Base-by-base conservation (phyloP, 2,113 vertebrate species). In the Muntiacus muntjak region DNA sequence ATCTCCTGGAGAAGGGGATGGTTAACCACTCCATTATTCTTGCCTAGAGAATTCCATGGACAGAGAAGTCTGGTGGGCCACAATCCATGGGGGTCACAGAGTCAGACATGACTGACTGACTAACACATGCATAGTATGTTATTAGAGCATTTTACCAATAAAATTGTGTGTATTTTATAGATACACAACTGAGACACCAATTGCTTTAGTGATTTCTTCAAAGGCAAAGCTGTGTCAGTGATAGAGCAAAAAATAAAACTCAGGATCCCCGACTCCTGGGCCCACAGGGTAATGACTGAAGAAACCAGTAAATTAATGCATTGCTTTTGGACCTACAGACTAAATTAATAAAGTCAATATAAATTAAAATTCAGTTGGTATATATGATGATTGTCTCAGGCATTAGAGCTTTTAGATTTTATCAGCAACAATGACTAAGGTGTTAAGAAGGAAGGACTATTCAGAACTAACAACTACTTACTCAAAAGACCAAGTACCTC, bases 261-360 rank as follows among this genome's bases (percentile, higher is more conserved):
- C 5, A 55, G 25, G 7, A 64, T 81, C 95, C 62, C 43, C 87
- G 50, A 86, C 33, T 92, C 6, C 13, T 92, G 2, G 2, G 45
- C 6, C n/a, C 58, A 85, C 30, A 58, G 47, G 71, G 17, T 95
- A 86, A 82, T 91, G 88, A 82, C 14, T n/a, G 23, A 97, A 90
- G 47, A 83, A 74, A 23, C 19, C 16, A 97, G 11, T 81, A 97
- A 94, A 92, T 82, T 88, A 92, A 57, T 86, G 83, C 30, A 50
- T 79, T 85, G 25, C 23, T 16, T 91, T 97, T 94, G 71, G 4
- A 91, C 4, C 47, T 88, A 5, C 54, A 93, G 50, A 91, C 55
- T 90, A 86, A 83, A 36, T 92, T 54, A 91, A 96, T 92, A 79
- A 96, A 93, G 78, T 33, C 50, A 91, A 43, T 96, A 76, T 57